A percentile compares a stretch with the other conserved stretches of the same genome.
phyloP scores from a whole-genome alignment of 2,888 invertebrate species.

The Spilarctia lutea region DNA sequence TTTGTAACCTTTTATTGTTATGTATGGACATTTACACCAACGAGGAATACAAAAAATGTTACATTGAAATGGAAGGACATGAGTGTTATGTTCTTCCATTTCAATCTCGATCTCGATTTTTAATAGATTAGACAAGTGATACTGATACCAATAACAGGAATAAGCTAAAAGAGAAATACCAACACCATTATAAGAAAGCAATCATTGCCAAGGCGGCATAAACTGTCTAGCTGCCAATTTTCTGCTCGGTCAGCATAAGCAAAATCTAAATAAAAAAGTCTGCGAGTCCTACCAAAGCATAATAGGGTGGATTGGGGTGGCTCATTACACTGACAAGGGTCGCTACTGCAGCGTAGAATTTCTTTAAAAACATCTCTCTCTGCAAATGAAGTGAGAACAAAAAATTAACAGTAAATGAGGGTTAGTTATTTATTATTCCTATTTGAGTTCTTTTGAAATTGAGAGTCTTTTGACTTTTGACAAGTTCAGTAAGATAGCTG shows the following conservation, averaged over 20 bases:
- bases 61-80: too few relatives aligned
- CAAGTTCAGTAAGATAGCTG: too few relatives aligned
- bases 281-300: constrained; percentile 27
- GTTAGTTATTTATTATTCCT: constrained; percentile 23
- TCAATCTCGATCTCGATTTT: too few relatives aligned
- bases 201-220: not conserved
- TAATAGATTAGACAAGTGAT: not conserved
- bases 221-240: not conserved
- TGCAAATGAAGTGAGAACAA: constrained; percentile 46
- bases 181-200: not conserved
- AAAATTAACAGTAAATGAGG: constrained; percentile 33
- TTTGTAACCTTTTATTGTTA: too few relatives aligned
- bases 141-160: not conserved
- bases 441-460: constrained; percentile 12
- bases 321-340: constrained; percentile 58
- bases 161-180: not conserved
- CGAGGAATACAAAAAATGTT: too few relatives aligned
- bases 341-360: constrained; percentile 37
- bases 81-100: too few relatives aligned
- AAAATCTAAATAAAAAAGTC: constrained; percentile 19
- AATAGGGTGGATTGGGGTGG: constrained; percentile 41
- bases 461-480: not conserved
- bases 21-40: too few relatives aligned
- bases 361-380: constrained; percentile 35
- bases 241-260: not conserved